Percentiles rank a stretch among this genome's conserved stretches.
phyloP scores from a whole-genome alignment of 2,113 vertebrate genomes.

The Smithornis capensis region DNA sequence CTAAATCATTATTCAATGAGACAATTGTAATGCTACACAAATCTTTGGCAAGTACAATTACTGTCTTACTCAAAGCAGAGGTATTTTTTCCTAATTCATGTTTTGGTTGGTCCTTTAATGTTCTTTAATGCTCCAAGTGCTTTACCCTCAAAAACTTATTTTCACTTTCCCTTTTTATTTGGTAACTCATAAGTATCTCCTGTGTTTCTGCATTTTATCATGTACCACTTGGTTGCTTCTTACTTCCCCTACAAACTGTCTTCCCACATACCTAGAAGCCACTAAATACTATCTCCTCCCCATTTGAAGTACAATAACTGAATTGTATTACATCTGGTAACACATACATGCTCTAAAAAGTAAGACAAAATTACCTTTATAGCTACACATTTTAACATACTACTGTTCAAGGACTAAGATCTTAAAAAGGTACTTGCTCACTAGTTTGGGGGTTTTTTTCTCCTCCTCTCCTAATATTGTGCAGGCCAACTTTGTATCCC shows the following conservation, averaged over 20 bases:
- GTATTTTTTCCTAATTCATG: background rate
- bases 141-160: background rate
- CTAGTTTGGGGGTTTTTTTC: fast-evolving
- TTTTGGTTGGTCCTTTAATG: background rate
- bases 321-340: background rate
- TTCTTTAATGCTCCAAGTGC: background rate
- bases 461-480: fast-evolving
- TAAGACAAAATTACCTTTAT: background rate
- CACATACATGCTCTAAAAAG: background rate
- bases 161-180: background rate
- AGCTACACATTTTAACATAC: background rate
- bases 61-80: background rate
- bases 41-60: background rate
- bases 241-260: background rate
- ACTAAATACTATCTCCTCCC: background rate
- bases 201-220: background rate
- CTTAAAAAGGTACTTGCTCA: background rate
- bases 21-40: background rate
- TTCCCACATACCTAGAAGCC: background rate
- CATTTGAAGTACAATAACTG: background rate
- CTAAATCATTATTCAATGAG: background rate
- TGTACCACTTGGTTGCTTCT: background rate
- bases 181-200: background rate
- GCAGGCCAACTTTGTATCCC: background rate
- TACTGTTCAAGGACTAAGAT: background rate